Percentiles rank a stretch among this genome's conserved stretches.
These are phyloP conservation scores for Sinotaia quadrata DNA, from an alignment of 2,888 invertebrate species.

Conservation along the genomic window DNA sequence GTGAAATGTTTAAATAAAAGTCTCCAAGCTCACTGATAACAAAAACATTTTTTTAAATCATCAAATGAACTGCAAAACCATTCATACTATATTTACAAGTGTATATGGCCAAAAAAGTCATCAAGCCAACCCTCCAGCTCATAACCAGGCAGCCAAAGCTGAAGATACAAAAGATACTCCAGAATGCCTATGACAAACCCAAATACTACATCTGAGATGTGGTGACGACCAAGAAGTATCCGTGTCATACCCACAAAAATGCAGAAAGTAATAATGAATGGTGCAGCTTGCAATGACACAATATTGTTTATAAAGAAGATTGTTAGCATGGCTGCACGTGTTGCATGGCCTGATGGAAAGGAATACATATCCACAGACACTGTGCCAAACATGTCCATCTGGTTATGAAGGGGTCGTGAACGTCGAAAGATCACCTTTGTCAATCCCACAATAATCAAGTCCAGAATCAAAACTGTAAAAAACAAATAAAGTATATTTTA, in stretches of 20 bases:
- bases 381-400: constrained; percentile 79
- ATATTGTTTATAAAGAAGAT: constrained; percentile 76
- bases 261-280: constrained; percentile 79
- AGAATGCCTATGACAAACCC: constrained; percentile 81
- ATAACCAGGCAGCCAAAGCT: constrained; percentile 53
- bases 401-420: constrained; percentile 81
- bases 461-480: constrained; percentile 83
- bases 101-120: constrained; percentile 60
- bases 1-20: no score
- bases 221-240: constrained; percentile 87
- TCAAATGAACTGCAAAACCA: no score
- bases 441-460: constrained; percentile 83
- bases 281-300: constrained; percentile 9
- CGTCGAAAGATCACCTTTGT: constrained; percentile 85
- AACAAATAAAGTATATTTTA: constrained; percentile 5
- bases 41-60: no score
- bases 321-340: constrained; percentile 84
- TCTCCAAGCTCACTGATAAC: no score
- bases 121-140: constrained; percentile 55
- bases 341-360: constrained; percentile 96
- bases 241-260: constrained; percentile 83
- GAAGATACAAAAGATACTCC: constrained; percentile 51
- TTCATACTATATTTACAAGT: constrained; percentile 46
- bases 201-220: constrained; percentile 85
- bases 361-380: constrained; percentile 86